Base-by-base conservation (phyloP, 2,113 vertebrate species). In the Corythoichthys intestinalis region DNA sequence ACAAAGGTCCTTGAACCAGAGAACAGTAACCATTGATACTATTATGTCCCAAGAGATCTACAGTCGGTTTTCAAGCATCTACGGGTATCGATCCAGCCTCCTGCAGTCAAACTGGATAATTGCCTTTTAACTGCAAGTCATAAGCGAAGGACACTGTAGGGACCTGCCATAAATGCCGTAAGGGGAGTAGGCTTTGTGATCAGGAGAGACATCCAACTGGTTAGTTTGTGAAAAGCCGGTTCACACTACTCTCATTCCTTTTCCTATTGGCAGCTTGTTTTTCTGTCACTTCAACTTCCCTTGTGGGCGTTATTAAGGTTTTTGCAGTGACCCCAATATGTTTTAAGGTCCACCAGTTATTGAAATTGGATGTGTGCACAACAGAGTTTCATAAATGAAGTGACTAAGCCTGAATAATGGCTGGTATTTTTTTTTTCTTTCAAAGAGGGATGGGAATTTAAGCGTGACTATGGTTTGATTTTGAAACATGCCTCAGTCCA, bases 51-150 rank as follows among this genome's bases (percentile, higher is more conserved):
- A 34, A 6, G 73, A 77, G 73, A 77, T 76, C 67, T 67, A 74
- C 69, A 54, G 67, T 46, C 69, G 39, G 39, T n/a, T 47, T 50
- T 35, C 44, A 38, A 48, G 15, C 44, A 15, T n/a, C 67, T 60
- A 8, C 34, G 13, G 53, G 65, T 76, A 85, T 87, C 75, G 82
- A 88, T 85, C 85, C 68, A 35, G 56, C 67, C 74, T 77, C 58
- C 56, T 73, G 65, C 11, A 66, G 79, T 75, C 76, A 73, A 76
- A 87, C 59, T 69, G 68, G 74, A 70, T 82, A 82, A 89, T 85
- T 89, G 77, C 67, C 79, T 83, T 89, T 90, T 86, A 91, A 79
- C 82, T 71, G 67, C 76, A 81, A 84, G 74, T 89, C 84, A 86
- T 80, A 73, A 84, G 65, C 83, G 76, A 86, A 84, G 82, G 80